phyloP scores from a whole-genome alignment of 2,888 invertebrate genomes.

The Nemotelus pantherinus region DNA sequence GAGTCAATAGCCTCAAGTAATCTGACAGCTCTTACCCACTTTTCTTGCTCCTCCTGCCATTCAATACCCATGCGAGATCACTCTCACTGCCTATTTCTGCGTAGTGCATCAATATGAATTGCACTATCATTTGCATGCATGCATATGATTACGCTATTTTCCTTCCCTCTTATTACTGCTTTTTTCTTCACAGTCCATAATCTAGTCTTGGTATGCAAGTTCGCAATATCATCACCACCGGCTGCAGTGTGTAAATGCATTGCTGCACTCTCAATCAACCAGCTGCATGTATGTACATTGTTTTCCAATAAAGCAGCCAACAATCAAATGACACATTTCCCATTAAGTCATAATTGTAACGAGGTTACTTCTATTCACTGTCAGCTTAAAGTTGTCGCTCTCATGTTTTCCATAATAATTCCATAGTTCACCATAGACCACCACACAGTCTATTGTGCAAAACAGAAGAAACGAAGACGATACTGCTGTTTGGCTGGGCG shows the following conservation, averaged over 20 bases:
- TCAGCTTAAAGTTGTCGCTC: constrained; percentile 36
- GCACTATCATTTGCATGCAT: too few species aligned
- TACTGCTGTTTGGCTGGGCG: too few species aligned
- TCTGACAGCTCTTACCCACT: too few species aligned
- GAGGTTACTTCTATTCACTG: constrained; percentile 29
- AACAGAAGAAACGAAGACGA: too few species aligned
- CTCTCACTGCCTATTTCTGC: not conserved
- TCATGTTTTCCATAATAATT: not conserved
- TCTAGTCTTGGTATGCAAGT: not conserved
- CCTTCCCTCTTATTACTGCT: not conserved
- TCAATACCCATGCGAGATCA: constrained; percentile 21
- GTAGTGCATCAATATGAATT: too few species aligned
- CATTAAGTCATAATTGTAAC: constrained; percentile 1
- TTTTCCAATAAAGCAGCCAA: not conserved
- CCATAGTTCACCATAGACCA: constrained; percentile 15
- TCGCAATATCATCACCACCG: too few species aligned
- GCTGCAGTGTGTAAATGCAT: too few species aligned
- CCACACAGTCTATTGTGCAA: too few species aligned
- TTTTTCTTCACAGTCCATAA: not conserved
- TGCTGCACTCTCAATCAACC: too few species aligned
- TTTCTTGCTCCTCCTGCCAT: not conserved
- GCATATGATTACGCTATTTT: too few species aligned
- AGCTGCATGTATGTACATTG: not conserved
- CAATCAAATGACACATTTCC: constrained; percentile 15
- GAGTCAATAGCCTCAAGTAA: too few species aligned